Percentiles rank a stretch among this genome's conserved stretches.
Evolutionary conservation across 1,140 invertebrate species (phyloP).

Genomic region (Megathymus violae): DNA sequence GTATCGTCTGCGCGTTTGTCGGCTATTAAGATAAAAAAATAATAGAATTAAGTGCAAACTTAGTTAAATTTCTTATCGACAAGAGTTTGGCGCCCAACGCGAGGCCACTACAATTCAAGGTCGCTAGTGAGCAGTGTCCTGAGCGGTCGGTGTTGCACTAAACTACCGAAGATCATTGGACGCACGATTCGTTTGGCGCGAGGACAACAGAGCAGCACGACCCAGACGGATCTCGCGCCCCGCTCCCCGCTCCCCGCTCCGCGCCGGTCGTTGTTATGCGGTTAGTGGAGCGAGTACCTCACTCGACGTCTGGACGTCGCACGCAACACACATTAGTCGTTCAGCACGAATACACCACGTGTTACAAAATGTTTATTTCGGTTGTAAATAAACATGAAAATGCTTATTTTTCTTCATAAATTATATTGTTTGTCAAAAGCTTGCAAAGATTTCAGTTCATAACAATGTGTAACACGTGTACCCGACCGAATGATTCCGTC

Average conservation of each 20-base stretch:
- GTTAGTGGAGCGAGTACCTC: conserved; percentile 45
- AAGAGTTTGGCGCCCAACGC: conserved; percentile 7
- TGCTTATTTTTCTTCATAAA: too few species aligned
- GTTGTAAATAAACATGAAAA: conserved; percentile 1
- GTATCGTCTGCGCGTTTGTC: too few species aligned
- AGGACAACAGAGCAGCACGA: conserved; percentile 13
- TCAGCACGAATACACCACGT: conserved; percentile 18
- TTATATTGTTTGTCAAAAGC: too few species aligned
- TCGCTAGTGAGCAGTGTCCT: neutral
- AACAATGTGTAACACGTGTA: conserved; percentile 21
- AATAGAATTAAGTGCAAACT: too few species aligned
- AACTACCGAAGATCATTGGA: conserved; percentile 40
- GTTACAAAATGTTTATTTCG: neutral
- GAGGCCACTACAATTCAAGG: neutral
- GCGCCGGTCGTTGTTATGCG: conserved; percentile 42
- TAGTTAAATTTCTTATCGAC: too few species aligned
- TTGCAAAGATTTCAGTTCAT: conserved; percentile 21
- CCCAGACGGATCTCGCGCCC: too few species aligned
- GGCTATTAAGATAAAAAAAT: too few species aligned
- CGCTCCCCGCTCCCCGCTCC: too few species aligned
- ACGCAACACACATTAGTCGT: conserved; percentile 8
- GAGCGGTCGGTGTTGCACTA: conserved; percentile 36
- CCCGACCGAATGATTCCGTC: conserved; percentile 31
- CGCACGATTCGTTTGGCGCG: conserved; percentile 40
- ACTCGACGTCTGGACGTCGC: conserved; percentile 41